These are phyloP conservation scores for Eupithecia insigniata DNA, from an alignment of 2,888 invertebrate genomes.

Conservation along the genomic window DNA sequence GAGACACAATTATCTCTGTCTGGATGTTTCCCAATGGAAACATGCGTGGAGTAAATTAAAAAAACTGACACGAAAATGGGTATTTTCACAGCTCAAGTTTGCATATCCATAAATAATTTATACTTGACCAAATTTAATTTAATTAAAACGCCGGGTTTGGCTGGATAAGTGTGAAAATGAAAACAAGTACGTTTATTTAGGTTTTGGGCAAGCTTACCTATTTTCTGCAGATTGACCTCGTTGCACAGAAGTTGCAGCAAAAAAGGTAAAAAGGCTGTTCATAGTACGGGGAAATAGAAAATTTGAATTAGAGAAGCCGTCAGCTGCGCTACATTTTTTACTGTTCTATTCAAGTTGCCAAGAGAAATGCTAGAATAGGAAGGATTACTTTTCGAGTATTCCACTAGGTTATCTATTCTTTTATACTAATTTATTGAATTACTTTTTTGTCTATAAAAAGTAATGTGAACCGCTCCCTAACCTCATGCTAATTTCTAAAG, in stretches of 20 bases:
- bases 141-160: conserved; percentile 25
- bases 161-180: conserved; percentile 23
- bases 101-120: conserved; percentile 18
- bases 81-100: conserved; percentile 20
- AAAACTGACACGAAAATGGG: conserved; percentile 2
- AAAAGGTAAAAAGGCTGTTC: background rate
- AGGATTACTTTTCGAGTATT: too few relatives aligned
- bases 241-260: conserved; percentile 3
- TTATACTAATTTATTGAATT: too few relatives aligned
- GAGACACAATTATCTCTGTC: too few relatives aligned
- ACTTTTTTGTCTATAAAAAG: too few relatives aligned
- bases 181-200: conserved; percentile 23
- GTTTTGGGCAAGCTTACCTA: conserved; percentile 22
- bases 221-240: conserved; percentile 21
- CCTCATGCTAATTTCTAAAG: too few relatives aligned
- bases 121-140: conserved; percentile 22
- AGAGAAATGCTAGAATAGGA: background rate
- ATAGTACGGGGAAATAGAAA: background rate
- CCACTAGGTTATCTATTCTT: too few relatives aligned
- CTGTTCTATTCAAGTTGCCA: background rate
- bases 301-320: background rate
- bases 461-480: too few relatives aligned
- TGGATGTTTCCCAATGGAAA: too few relatives aligned
- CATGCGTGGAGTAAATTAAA: background rate
- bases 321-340: background rate